Evolutionary conservation across 2,113 vertebrate species (phyloP), one percentile per base, ranked within the genome.

Genomic region (Girardinichthys multiradiatus): DNA sequence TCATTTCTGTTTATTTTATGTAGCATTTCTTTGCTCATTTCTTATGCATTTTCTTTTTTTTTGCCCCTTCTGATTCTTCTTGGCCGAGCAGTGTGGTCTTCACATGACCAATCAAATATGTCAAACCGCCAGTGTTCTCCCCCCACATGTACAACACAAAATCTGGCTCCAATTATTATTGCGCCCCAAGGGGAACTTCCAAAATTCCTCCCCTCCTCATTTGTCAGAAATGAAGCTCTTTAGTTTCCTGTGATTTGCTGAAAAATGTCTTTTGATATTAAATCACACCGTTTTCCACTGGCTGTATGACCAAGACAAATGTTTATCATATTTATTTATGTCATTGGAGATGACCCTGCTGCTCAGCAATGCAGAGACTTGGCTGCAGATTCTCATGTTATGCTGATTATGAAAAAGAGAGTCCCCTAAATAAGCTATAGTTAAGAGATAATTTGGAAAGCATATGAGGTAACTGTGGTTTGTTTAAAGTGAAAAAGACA

Each of bases 131-230:
- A 79, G 85, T 87, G 85, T 88, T 83, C 84, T 82, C 76, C 86
- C 84, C 87, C 83, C 77, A 84, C 89, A 90, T 90, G 84, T 92
- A 91, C 88, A 89, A 86, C 85, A 90, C 83, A 83, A 79, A 91
- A 85, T 92, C 91, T 93, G 92, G 90, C 84, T 93, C 89, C 87
- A 87, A 92, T 94, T 93, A 92, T 93, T 91, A 90, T 91, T 90
- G 81, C 80, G 87, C 90, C 90, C 91, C 86, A 86, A 89, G 84
- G 90, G 85, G 87, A 87, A 88, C 89, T 87, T 89, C 90, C 86
- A 89, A 81, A 90, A 86, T 92, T 91, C 90, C 84, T 91, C 86
- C 84, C 81, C 88, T 88, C 76, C 89, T 91, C 90, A 91, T 94
- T 92, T 93, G 92, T 93, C 90, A 92, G 90, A 92, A 92, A 92